Conservation (phyloP, 2,888 invertebrate species). For the Trissolcus brochymenae region DNA sequence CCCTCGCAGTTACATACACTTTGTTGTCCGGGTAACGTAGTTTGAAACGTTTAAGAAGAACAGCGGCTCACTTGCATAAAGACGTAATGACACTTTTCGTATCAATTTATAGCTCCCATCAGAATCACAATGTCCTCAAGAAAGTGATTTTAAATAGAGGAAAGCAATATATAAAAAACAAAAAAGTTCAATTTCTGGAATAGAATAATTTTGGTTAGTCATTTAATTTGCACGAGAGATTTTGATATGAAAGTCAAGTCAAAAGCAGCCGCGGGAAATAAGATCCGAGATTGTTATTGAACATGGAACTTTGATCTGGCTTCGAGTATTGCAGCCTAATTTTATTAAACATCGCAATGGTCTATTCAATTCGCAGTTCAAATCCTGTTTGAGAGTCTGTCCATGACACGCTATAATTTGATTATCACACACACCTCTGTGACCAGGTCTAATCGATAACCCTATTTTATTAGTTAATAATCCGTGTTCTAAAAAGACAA, state of each 20-base stretch:
- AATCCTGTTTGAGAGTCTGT: constrained; percentile 43
- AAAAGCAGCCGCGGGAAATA: neutral
- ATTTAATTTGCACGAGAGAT: too few relatives aligned
- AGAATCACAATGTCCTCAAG: neutral
- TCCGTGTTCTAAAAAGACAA: constrained; percentile 31
- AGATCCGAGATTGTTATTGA: too few relatives aligned
- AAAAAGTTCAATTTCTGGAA: too few relatives aligned
- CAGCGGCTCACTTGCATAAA: constrained; percentile 16
- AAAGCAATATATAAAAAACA: too few relatives aligned
- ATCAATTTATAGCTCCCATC: constrained; percentile 4
- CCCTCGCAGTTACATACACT: constrained; percentile 3
- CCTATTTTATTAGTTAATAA: constrained; percentile 53
- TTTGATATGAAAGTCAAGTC: neutral
- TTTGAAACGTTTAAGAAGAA: constrained; percentile 28
- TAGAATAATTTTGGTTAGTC: too few relatives aligned
- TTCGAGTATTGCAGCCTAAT: constrained; percentile 6
- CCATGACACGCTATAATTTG: constrained; percentile 47
- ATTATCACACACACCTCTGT: constrained; percentile 41
- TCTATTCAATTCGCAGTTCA: constrained; percentile 36
- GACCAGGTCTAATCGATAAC: constrained; percentile 50
- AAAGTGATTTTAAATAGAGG: too few relatives aligned
- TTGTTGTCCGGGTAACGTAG: constrained; percentile 25
- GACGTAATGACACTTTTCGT: constrained; percentile 8
- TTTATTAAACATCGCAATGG: constrained; percentile 21
- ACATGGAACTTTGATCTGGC: neutral